These are phyloP conservation scores for Epinotia nisella DNA, from an alignment of 2,888 invertebrate species.

Conservation along the genomic window DNA sequence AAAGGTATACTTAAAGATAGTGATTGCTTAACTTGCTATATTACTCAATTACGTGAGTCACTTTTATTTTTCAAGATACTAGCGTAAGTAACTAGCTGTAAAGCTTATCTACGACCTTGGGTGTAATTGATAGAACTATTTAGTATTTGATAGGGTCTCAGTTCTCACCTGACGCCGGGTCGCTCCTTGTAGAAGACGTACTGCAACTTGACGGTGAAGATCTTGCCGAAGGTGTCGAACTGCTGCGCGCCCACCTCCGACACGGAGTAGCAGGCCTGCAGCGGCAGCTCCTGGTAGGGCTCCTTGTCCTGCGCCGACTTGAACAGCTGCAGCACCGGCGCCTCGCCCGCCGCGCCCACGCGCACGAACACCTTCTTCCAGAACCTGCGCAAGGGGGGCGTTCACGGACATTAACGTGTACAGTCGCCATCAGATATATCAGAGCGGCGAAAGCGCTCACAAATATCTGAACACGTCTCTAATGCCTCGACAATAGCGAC, in stretches of 20 bases:
- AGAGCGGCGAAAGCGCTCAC: no score
- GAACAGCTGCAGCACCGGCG: constrained; percentile 93
- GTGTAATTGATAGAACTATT: not conserved
- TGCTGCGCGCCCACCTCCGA: constrained; percentile 98
- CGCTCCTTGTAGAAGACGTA: constrained; percentile 99
- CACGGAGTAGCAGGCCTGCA: constrained; percentile 97
- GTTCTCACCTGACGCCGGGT: constrained; percentile 90
- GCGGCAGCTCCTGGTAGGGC: constrained; percentile 96
- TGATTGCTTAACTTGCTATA: no score
- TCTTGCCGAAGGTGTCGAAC: constrained; percentile 99
- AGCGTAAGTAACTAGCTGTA: no score
- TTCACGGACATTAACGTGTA: no score
- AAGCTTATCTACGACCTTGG: no score
- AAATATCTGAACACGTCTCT: no score
- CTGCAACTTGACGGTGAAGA: constrained; percentile 98
- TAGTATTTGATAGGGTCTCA: not conserved
- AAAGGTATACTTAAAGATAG: no score
- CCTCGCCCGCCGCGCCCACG: constrained; percentile 90
- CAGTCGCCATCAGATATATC: no score
- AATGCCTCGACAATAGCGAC: no score
- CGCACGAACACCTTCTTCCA: constrained; percentile 99
- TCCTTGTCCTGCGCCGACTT: constrained; percentile 94
- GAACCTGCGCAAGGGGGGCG: no score
- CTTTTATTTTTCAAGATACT: no score
- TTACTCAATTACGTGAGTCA: no score